Evolutionary conservation across 2,113 vertebrate genomes (phyloP).

Genomic region (Prochilodus magdalenae): DNA sequence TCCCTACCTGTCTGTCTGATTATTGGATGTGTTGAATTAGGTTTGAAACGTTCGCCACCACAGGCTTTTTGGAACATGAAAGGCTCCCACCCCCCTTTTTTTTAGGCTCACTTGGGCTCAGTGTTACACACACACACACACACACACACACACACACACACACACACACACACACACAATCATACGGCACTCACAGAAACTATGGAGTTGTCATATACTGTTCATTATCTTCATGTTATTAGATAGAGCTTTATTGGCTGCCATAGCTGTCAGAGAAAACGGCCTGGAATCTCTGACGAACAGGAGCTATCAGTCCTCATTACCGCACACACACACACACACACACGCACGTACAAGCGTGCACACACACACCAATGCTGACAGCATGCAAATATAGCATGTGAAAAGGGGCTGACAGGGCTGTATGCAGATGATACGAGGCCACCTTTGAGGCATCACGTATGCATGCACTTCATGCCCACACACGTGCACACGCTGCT

Average conservation of each 20-base stretch:
- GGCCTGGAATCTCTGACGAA: conserved; percentile 75
- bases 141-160: conserved; percentile 36
- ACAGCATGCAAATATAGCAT: conserved; percentile 71
- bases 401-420: conserved; percentile 70
- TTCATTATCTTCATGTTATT: conserved; percentile 79
- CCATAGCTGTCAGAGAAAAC: conserved; percentile 78
- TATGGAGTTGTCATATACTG: conserved; percentile 75
- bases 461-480: not conserved
- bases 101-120: conserved; percentile 21
- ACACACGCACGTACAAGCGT: conserved; percentile 22
- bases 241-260: conserved; percentile 81
- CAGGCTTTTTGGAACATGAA: conserved; percentile 79
- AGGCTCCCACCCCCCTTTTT: conserved; percentile 57
- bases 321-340: conserved; percentile 70
- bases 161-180: conserved; percentile 27
- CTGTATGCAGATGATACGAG: conserved; percentile 70
- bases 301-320: conserved; percentile 80
- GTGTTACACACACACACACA: conserved; percentile 40
- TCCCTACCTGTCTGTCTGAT: conserved; percentile 76
- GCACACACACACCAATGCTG: conserved; percentile 45
- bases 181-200: conserved; percentile 51
- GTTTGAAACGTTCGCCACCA: conserved; percentile 75
- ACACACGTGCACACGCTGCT: not conserved
- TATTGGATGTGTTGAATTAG: conserved; percentile 77
- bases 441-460: not conserved